A percentile compares a stretch with the other conserved stretches of the same genome.
Evolutionary conservation across 2,113 vertebrate species (phyloP).

Genomic region (Meleagris gallopavo): DNA sequence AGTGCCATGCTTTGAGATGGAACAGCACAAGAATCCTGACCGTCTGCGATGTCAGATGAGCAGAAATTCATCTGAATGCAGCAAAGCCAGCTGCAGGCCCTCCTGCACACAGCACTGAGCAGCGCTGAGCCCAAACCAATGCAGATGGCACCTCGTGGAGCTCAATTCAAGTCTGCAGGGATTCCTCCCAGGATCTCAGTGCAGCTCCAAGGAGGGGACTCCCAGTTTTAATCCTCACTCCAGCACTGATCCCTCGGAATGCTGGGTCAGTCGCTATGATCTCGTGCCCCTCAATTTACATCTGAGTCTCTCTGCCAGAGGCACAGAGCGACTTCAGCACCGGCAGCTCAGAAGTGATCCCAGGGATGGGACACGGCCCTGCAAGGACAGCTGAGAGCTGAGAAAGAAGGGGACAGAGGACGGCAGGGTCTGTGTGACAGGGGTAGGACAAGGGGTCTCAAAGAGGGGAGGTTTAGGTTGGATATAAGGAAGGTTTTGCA

Average conservation of each 20-base stretch:
- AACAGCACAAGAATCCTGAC: not conserved
- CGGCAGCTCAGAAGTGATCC: not conserved
- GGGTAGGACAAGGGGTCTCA: no score
- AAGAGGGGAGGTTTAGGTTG: no score
- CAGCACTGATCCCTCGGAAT: fast-evolving
- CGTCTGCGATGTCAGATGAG: not conserved
- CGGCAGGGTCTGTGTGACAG: no score
- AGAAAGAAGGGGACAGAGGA: no score
- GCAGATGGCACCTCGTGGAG: not conserved
- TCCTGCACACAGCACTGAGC: not conserved
- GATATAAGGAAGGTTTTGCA: no score
- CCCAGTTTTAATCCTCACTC: not conserved
- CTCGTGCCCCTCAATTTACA: not conserved
- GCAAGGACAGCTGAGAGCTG: no score
- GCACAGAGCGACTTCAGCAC: not conserved
- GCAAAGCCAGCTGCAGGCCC: not conserved
- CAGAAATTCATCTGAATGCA: not conserved
- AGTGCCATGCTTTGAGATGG: not conserved
- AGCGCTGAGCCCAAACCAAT: not conserved
- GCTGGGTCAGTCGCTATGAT: not conserved
- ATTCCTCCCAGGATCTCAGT: not conserved
- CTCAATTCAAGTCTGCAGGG: not conserved
- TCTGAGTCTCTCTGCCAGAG: not conserved
- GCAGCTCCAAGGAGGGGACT: not conserved
- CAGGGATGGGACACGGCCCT: no score